These are phyloP conservation scores for Octopus bimaculoides DNA, from an alignment of 1,140 invertebrate species.

Conservation along the genomic window DNA sequence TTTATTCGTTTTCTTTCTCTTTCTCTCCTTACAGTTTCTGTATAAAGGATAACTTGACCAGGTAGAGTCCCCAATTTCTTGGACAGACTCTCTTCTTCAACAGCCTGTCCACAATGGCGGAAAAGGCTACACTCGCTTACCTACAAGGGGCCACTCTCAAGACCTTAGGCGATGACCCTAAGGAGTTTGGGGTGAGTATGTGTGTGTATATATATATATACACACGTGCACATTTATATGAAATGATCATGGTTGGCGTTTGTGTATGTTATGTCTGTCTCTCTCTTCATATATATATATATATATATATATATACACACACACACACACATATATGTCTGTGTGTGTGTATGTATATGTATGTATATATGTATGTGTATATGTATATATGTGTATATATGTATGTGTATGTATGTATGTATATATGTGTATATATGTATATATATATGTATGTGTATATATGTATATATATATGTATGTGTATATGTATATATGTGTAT, in stretches of 20 bases:
- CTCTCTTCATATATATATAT: too few relatives aligned
- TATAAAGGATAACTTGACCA: too few relatives aligned
- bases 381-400: neutral
- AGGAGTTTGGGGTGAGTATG: conserved; percentile 29
- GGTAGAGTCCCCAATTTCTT: conserved; percentile 19
- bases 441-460: conserved; percentile 5
- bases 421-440: conserved; percentile 8
- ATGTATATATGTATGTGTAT: neutral
- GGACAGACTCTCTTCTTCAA: conserved; percentile 36
- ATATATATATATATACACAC: too few relatives aligned
- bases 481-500: neutral
- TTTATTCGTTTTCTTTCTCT: too few relatives aligned
- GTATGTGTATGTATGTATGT: neutral
- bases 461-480: neutral
- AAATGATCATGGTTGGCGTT: too few relatives aligned
- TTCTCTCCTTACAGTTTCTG: too few relatives aligned
- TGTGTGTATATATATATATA: neutral
- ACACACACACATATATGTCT: neutral
- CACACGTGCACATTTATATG: too few relatives aligned
- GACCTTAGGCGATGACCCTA: conserved; percentile 26
- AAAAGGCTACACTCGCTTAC: conserved; percentile 35
- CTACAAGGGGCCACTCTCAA: conserved; percentile 29
- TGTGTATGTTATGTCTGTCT: too few relatives aligned
- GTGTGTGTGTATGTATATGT: neutral
- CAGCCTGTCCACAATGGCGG: conserved; percentile 27